These are phyloP conservation scores for Epiblema foenella DNA, from an alignment of 2,888 invertebrate genomes.

Conservation along the genomic window DNA sequence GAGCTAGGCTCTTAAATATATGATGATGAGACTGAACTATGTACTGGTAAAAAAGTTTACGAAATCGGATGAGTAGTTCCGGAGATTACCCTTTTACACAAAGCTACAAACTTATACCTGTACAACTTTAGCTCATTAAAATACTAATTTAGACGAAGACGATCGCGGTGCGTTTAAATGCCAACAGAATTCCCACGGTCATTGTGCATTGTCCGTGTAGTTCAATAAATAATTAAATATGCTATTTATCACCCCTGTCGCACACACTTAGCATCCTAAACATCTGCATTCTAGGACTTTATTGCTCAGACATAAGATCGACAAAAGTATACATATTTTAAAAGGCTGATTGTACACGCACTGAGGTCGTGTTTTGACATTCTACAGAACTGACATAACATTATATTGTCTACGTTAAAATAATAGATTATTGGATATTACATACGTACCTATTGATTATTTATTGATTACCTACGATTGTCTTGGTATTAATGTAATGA, in stretches of 20 bases:
- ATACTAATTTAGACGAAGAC: slow-evolving; percentile 12
- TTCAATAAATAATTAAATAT: slow-evolving; percentile 68
- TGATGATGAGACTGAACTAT: too few species aligned
- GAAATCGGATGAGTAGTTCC: too few species aligned
- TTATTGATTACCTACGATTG: too few species aligned
- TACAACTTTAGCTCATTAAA: too few species aligned
- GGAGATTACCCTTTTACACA: too few species aligned
- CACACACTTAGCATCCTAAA: not conserved
- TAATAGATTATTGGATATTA: not conserved
- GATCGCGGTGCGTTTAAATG: slow-evolving; percentile 56
- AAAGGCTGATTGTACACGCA: slow-evolving; percentile 4
- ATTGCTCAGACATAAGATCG: too few species aligned
- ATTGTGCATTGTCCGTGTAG: slow-evolving; percentile 65
- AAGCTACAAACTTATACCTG: too few species aligned
- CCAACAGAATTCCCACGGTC: slow-evolving; percentile 72
- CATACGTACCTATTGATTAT: not conserved
- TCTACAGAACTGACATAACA: slow-evolving; percentile 7
- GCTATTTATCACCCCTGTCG: slow-evolving; percentile 53
- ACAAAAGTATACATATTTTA: too few species aligned
- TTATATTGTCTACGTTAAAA: not conserved
- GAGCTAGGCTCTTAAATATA: too few species aligned
- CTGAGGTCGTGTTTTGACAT: slow-evolving; percentile 28
- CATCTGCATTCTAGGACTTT: too few species aligned
- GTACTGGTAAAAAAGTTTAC: too few species aligned
- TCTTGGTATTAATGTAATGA: too few species aligned